A percentile compares a stretch with the other conserved stretches of the same genome.
These are phyloP conservation scores for Heliopora coerulea DNA, from an alignment of 92 coral and sea anemone genomes.

Conservation along the genomic window DNA sequence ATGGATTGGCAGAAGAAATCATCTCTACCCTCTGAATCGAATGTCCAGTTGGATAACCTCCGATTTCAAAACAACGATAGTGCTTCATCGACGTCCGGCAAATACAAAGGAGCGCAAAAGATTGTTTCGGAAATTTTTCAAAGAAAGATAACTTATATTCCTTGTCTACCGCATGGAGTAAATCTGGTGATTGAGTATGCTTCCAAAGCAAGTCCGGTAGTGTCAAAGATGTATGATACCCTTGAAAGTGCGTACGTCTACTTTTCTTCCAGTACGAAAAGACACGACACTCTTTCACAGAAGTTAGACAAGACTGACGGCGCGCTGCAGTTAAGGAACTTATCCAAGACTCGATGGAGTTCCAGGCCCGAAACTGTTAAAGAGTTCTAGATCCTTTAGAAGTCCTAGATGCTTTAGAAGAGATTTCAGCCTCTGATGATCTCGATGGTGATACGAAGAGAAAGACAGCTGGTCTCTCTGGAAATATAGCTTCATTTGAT, in stretches of 20 bases:
- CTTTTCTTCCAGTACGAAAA: constrained; percentile 13
- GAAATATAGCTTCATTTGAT: too few species aligned
- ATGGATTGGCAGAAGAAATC: constrained; percentile 3
- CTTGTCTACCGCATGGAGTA: constrained; percentile 22
- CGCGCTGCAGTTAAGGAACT: constrained; percentile 7
- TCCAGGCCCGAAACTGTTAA: constrained; percentile 11
- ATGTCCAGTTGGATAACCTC: background rate
- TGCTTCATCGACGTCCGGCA: constrained; percentile 12
- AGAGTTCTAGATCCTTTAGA: background rate
- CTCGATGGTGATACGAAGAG: too few species aligned
- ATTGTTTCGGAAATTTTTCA: background rate
- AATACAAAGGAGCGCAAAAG: constrained; percentile 8
- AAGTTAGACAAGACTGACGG: constrained; percentile 1
- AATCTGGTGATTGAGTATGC: constrained; percentile 10
- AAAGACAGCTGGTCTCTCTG: too few species aligned
- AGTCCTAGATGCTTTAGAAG: too few species aligned
- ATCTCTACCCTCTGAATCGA: background rate
- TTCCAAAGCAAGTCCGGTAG: constrained; percentile 11
- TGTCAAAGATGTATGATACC: background rate
- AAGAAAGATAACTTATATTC: background rate
- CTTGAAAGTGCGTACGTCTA: constrained; percentile 5
- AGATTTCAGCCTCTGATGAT: too few species aligned
- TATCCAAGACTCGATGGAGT: constrained; percentile 33
- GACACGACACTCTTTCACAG: background rate
- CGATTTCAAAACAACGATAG: constrained; percentile 14